Evolutionary conservation across 1,140 invertebrate genomes (phyloP).

Genomic region (Varroa destructor): DNA sequence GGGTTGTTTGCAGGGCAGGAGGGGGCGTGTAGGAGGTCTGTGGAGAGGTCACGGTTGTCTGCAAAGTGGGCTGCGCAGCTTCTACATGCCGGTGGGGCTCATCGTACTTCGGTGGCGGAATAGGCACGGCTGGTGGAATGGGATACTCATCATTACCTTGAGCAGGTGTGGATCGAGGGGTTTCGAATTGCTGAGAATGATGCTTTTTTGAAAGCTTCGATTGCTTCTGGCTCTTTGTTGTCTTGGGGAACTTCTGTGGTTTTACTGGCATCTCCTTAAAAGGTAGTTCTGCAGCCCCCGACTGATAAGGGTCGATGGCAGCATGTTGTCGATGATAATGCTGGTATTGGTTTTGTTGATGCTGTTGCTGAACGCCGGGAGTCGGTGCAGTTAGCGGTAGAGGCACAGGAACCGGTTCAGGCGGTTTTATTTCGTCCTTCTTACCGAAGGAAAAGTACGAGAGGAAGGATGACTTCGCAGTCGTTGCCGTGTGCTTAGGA

Average conservation of each 20-base stretch:
- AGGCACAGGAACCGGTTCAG: conserved; percentile 8
- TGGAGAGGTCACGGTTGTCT: background rate
- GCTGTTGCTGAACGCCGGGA: background rate
- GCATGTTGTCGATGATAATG: background rate
- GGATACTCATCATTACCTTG: background rate
- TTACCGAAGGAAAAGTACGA: conserved; percentile 26
- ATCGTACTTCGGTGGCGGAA: conserved; percentile 17
- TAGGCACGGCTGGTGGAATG: conserved; percentile 18
- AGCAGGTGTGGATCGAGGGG: no score
- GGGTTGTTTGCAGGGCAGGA: background rate
- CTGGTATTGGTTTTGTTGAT: background rate
- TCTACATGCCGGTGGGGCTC: conserved; percentile 3
- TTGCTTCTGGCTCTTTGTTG: conserved; percentile 3
- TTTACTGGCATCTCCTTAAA: conserved; percentile 5
- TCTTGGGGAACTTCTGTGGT: conserved; percentile 25
- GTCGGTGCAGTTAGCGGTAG: background rate
- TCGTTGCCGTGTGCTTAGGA: background rate
- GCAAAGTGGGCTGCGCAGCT: background rate
- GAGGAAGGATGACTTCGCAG: conserved; percentile 20
- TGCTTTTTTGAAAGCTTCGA: conserved; percentile 5
- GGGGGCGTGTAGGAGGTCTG: conserved; percentile 14
- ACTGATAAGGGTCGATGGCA: background rate
- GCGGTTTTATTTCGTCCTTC: conserved; percentile 14
- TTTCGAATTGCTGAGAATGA: background rate
- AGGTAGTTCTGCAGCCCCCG: background rate